Base-by-base conservation (phyloP, 2,113 vertebrate genomes). In the Macroglossus sobrinus region DNA sequence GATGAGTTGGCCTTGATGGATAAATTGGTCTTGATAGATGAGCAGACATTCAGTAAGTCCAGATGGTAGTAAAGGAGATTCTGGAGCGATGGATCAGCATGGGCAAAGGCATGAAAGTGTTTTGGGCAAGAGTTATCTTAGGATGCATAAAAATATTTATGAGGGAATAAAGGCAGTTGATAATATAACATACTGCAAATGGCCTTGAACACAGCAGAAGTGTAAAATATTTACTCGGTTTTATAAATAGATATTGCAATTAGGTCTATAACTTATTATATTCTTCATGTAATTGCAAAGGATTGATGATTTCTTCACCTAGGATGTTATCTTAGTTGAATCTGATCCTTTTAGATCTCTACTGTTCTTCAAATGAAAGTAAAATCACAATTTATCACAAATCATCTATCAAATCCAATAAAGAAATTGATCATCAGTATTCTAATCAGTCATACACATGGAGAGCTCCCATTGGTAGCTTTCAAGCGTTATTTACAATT, bases 371-470 rank as follows among this genome's bases (percentile, higher is more conserved):
- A 92, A 74, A 68, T 78, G 33, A 92, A 86, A 38, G 84, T 63
- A 94, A 96, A 97, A 75, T 50, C n/a, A 79, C 0, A 30, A 55
- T 53, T 80, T 11, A 80, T 94, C 40, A 68, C 0, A 86, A 69
- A 43, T 84, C 84, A 87, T 86, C 66, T 89, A 66, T 40, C 21
- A 92, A 92, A 90, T 88, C 66, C 38, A 63, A 24, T 22, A 76
- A 43, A 96, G 53, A 72, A 88, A 93, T 21, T 76, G 80, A 85
- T 80, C n/a, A 2, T 80, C 16, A 47, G 57, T 18, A 2, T 86
- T 79, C 30, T 63, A n/a, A 91, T 71, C 38, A 79, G 71, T 66
- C 94, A 92, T 64, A 96, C 95, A 94, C 53, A 90, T 21, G 8
- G 68, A 76, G 22, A 21, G 91, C 59, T 91, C 53, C 63, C 79